Conservation (phyloP, 2,797 vertebrate genomes). For the Picus viridis region DNA sequence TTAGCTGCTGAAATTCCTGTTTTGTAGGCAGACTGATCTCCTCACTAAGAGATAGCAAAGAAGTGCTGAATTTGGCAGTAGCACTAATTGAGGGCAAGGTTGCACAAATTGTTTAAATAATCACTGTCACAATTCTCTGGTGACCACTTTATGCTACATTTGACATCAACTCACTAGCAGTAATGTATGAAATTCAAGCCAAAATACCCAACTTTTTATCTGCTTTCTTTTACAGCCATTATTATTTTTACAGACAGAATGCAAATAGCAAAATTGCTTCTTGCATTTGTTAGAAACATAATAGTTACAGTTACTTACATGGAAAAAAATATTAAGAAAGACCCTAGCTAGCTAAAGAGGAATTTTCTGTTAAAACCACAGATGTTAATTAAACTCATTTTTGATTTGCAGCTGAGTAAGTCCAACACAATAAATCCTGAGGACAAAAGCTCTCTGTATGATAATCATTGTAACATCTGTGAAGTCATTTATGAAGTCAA, state of each 20-base stretch:
- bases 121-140: neutral
- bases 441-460: slow-evolving; percentile 3
- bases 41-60: neutral
- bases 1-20: neutral
- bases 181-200: neutral
- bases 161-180: neutral
- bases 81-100: neutral
- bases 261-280: slow-evolving; percentile 27
- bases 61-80: neutral
- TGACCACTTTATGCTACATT: neutral
- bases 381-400: slow-evolving; percentile 18
- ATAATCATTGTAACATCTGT: neutral
- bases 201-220: neutral
- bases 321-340: neutral
- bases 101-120: neutral
- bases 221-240: neutral
- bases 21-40: neutral
- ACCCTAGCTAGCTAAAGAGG: neutral
- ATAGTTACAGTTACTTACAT: slow-evolving; percentile 2
- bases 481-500: slow-evolving; percentile 6
- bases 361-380: slow-evolving; percentile 38
- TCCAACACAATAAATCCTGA: slow-evolving; percentile 24
- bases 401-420: neutral
- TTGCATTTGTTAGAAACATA: neutral
- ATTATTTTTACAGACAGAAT: neutral